phyloP scores from a whole-genome alignment of 2,888 invertebrate species.

The Acanthosepion lycidas region DNA sequence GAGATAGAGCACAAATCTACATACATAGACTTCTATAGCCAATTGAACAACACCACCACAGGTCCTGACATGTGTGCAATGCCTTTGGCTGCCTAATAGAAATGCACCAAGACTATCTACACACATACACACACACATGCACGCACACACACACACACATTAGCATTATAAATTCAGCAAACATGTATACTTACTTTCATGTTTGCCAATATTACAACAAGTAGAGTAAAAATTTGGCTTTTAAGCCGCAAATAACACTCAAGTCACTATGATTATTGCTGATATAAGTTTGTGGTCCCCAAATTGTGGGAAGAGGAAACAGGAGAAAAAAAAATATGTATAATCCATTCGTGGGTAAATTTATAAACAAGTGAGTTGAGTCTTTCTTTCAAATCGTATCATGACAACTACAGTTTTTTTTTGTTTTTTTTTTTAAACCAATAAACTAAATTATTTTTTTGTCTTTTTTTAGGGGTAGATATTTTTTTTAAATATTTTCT shows the following conservation, averaged over 20 bases:
- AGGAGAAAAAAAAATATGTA: neutral
- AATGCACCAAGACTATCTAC: neutral
- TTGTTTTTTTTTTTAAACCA: neutral
- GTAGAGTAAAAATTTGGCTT: neutral
- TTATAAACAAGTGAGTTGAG: neutral
- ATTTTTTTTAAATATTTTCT: neutral
- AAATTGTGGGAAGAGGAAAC: neutral
- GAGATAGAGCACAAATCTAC: neutral
- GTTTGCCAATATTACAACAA: neutral
- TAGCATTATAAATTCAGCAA: neutral
- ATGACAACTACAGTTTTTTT: neutral
- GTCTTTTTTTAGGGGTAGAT: too few species aligned
- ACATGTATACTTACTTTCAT: neutral
- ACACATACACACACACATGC: neutral
- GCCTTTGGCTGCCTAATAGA: neutral
- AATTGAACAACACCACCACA: neutral
- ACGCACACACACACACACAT: neutral
- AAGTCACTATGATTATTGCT: neutral
- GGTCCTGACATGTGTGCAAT: neutral
- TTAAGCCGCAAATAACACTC: neutral
- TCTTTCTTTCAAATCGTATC: neutral
- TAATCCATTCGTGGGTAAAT: neutral
- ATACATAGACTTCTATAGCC: neutral
- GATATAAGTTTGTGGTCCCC: neutral
- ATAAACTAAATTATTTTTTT: neutral